These are phyloP conservation scores for Heterocephalus glaber DNA, from an alignment of 2,113 vertebrate genomes.

Conservation along the genomic window DNA sequence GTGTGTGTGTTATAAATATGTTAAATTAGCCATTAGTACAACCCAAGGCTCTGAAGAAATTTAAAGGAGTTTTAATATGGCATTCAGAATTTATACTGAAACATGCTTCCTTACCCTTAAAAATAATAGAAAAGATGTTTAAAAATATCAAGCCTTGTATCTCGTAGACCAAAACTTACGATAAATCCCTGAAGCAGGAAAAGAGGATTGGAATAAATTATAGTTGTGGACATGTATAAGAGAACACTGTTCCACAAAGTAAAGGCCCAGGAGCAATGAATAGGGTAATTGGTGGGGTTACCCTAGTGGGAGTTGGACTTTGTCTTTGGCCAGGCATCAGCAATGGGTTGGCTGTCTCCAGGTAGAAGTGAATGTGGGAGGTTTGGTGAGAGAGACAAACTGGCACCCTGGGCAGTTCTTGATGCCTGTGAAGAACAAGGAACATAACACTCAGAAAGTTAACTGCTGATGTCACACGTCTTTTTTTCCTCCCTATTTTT, in stretches of 20 bases:
- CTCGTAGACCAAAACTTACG: neutral
- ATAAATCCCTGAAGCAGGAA: slow-evolving; percentile 16
- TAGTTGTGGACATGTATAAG: neutral
- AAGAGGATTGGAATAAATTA: slow-evolving; percentile 35
- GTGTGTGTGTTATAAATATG: neutral
- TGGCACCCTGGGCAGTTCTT: neutral
- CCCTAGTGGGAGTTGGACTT: neutral
- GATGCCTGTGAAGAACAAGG: neutral
- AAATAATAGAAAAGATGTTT: slow-evolving; percentile 48
- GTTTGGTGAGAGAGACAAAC: neutral
- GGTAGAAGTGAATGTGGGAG: neutral
- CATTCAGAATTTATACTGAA: neutral
- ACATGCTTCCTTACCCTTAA: neutral
- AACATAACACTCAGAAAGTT: neutral
- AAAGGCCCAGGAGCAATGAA: neutral
- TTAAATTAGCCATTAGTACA: slow-evolving; percentile 34
- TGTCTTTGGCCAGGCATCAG: neutral
- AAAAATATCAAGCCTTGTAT: neutral
- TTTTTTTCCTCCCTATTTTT: neutral
- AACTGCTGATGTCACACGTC: neutral
- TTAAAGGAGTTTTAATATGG: neutral
- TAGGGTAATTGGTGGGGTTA: neutral
- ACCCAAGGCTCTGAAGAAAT: slow-evolving; percentile 6
- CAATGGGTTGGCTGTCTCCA: neutral
- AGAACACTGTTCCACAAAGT: neutral